These are phyloP conservation scores for Hirtodrosophila duncani DNA, from an alignment of 2,888 invertebrate species.

Conservation along the genomic window DNA sequence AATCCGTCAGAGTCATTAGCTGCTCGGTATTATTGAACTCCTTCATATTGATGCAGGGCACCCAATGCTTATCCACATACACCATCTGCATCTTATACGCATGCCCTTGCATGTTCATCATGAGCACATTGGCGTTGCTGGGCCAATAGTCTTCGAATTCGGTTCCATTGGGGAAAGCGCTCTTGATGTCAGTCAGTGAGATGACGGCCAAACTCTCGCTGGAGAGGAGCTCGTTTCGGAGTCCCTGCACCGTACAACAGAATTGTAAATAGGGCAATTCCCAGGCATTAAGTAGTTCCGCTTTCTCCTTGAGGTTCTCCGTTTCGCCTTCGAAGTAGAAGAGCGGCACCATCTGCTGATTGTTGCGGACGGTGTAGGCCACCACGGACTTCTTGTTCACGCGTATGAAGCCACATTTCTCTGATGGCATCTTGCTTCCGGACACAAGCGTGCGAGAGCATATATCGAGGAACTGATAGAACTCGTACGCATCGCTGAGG, in stretches of 20 bases:
- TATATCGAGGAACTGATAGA: slow-evolving; percentile 93
- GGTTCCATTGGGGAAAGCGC: slow-evolving; percentile 93
- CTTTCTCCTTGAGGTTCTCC: slow-evolving; percentile 92
- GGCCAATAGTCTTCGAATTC: slow-evolving; percentile 97
- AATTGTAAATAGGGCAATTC: slow-evolving; percentile 95
- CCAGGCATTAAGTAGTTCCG: slow-evolving; percentile 93
- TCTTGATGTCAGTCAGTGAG: slow-evolving; percentile 92
- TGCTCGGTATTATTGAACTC: slow-evolving; percentile 89
- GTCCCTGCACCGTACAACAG: slow-evolving; percentile 96
- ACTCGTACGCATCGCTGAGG: slow-evolving; percentile 91
- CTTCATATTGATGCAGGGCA: slow-evolving; percentile 92
- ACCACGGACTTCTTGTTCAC: slow-evolving; percentile 96
- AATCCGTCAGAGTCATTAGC: slow-evolving; percentile 89
- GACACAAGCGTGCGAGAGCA: slow-evolving; percentile 90
- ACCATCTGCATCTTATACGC: slow-evolving; percentile 90
- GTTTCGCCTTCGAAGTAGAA: slow-evolving; percentile 93
- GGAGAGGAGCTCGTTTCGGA: slow-evolving; percentile 92
- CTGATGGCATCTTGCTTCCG: slow-evolving; percentile 84
- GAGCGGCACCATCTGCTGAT: slow-evolving; percentile 92
- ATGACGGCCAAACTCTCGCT: slow-evolving; percentile 94
- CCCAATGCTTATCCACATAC: slow-evolving; percentile 87
- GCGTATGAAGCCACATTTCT: slow-evolving; percentile 93
- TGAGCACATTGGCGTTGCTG: slow-evolving; percentile 86
- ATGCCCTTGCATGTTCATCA: slow-evolving; percentile 84
- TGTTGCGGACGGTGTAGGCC: slow-evolving; percentile 91